phyloP scores from a whole-genome alignment of 2,888 invertebrate genomes.

The Seira musarum region DNA sequence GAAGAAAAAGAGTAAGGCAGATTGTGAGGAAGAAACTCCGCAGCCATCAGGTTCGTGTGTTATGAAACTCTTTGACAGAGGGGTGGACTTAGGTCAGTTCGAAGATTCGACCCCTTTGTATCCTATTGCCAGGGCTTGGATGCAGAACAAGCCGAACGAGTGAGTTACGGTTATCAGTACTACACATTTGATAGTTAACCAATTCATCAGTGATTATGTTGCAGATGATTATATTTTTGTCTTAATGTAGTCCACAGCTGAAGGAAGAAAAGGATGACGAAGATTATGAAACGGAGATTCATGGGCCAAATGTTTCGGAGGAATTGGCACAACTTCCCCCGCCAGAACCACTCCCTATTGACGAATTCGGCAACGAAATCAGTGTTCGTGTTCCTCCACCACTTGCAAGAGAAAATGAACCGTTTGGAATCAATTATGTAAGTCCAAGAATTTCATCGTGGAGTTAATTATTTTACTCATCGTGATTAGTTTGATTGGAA shows the following conservation, averaged over 20 bases:
- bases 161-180: no score
- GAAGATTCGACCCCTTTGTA: constrained; percentile 90
- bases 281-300: constrained; percentile 32
- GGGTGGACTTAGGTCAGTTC: constrained; percentile 94
- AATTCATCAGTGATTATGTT: no score
- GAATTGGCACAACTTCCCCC: constrained; percentile 66
- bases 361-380: constrained; percentile 66
- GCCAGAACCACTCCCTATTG: constrained; percentile 67
- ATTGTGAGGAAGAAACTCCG: constrained; percentile 71
- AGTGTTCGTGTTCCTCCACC: constrained; percentile 71
- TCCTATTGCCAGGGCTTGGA: constrained; percentile 96
- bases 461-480: no score
- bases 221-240: no score
- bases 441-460: constrained; percentile 32
- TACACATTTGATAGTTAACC: no score
- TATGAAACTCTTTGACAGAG: constrained; percentile 94
- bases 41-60: constrained; percentile 82
- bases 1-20: constrained; percentile 71
- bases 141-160: constrained; percentile 83
- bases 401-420: constrained; percentile 66
- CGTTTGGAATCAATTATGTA: constrained; percentile 68
- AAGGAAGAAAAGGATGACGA: constrained; percentile 55
- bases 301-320: constrained; percentile 43
- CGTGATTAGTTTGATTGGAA: no score
- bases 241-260: background rate